phyloP scores from a whole-genome alignment of 1,140 invertebrate species.

The Melanaphis sacchari region DNA sequence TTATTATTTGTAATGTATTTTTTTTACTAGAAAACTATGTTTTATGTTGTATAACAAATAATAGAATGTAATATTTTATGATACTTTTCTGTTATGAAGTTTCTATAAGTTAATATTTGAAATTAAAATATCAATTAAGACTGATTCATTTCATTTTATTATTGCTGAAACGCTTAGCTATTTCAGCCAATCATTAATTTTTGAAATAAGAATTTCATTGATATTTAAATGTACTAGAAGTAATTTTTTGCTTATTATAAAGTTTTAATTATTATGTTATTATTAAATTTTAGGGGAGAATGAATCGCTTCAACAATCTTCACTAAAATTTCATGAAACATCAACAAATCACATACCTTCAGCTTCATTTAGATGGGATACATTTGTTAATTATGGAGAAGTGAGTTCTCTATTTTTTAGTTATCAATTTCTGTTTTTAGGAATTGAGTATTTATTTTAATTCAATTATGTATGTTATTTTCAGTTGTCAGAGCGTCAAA shows the following conservation, averaged over 20 bases:
- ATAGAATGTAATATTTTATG: no score
- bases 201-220: not conserved
- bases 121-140: not conserved
- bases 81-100: not conserved
- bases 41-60: no score
- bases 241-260: not conserved
- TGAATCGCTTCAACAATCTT: conserved; percentile 18
- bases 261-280: not conserved
- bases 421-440: not conserved
- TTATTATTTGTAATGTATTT: no score
- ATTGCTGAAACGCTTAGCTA: not conserved
- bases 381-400: conserved; percentile 51
- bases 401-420: not conserved
- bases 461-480: not conserved
- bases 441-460: not conserved
- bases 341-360: not conserved
- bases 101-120: not conserved
- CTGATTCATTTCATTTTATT: not conserved
- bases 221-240: not conserved
- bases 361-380: conserved; percentile 55
- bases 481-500: conserved; percentile 47
- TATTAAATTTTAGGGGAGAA: conserved; percentile 8
- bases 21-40: no score
- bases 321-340: not conserved
- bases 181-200: not conserved